Evolutionary conservation across 2,113 vertebrate species (phyloP).

Genomic region (Chlamydotis undulata): DNA sequence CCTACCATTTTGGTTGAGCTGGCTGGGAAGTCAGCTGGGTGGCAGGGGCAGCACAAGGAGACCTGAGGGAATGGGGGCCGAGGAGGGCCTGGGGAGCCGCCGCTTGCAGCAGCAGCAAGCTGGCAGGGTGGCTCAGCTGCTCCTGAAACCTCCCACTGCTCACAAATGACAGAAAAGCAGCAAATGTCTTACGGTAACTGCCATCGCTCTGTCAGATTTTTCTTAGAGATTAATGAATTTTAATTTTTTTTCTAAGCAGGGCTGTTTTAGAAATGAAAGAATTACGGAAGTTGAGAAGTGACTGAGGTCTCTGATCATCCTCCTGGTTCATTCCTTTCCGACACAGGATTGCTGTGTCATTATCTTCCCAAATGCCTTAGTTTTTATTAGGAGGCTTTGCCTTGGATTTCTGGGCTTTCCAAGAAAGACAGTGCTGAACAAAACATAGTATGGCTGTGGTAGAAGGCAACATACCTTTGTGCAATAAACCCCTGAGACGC

Average conservation of each 20-base stretch:
- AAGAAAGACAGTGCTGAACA: neutral
- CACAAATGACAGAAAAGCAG: neutral
- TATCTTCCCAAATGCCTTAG: neutral
- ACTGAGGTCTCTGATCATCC: neutral
- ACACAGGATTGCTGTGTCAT: neutral
- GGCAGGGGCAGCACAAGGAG: neutral
- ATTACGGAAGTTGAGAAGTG: neutral
- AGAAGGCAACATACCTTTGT: neutral
- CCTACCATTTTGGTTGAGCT: neutral
- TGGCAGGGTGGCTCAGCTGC: neutral
- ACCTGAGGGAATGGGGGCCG: fast-evolving
- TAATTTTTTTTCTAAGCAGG: neutral
- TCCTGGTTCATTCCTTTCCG: neutral
- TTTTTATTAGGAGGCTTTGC: neutral
- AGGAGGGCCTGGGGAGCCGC: neutral
- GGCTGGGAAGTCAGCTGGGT: neutral
- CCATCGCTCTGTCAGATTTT: neutral
- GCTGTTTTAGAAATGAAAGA: neutral
- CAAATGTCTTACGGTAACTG: neutral
- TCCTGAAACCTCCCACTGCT: neutral
- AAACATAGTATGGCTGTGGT: neutral
- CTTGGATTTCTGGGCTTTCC: neutral
- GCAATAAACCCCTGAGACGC: neutral
- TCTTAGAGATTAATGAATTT: neutral
- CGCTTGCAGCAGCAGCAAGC: neutral